Evolutionary conservation across 1,140 invertebrate species (phyloP).

Genomic region (Idris sp.): DNA sequence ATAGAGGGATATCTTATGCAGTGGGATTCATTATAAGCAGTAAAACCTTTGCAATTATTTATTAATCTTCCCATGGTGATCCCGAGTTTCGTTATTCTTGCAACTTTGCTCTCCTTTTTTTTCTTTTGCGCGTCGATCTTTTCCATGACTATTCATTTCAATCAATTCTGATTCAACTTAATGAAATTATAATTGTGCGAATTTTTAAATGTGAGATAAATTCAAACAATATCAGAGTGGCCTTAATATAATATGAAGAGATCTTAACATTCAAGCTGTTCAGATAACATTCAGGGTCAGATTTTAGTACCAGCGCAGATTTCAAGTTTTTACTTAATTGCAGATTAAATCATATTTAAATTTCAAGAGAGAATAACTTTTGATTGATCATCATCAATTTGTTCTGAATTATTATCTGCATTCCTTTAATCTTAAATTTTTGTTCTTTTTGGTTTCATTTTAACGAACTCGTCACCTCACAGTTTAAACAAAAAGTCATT

Average conservation of each 20-base stretch:
- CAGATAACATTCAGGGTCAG: too few relatives aligned
- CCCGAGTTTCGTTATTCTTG: slow-evolving; percentile 11
- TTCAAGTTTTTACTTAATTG: too few relatives aligned
- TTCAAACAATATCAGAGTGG: slow-evolving; percentile 5
- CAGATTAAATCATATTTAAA: too few relatives aligned
- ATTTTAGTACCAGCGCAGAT: too few relatives aligned
- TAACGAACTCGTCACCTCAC: slow-evolving; percentile 12
- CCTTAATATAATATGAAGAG: background rate
- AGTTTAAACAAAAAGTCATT: slow-evolving; percentile 33
- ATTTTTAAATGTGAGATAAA: slow-evolving; percentile 26
- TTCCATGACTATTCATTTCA: slow-evolving; percentile 29
- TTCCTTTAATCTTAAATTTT: too few relatives aligned
- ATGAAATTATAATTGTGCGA: slow-evolving; percentile 42
- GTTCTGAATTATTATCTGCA: too few relatives aligned
- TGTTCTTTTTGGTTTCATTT: too few relatives aligned
- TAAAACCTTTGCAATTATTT: slow-evolving; percentile 60
- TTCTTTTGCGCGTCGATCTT: slow-evolving; percentile 22
- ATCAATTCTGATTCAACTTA: slow-evolving; percentile 43
- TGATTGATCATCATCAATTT: too few relatives aligned
- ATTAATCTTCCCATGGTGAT: slow-evolving; percentile 60
- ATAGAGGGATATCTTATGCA: slow-evolving; percentile 56
- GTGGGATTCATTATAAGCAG: slow-evolving; percentile 56
- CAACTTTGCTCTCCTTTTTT: too few relatives aligned
- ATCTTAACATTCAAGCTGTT: too few relatives aligned
- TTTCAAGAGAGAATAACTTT: too few relatives aligned